Evolutionary conservation across 2,113 vertebrate species (phyloP), one percentile per base, ranked within the genome.

Genomic region (Coptodon rendalli): DNA sequence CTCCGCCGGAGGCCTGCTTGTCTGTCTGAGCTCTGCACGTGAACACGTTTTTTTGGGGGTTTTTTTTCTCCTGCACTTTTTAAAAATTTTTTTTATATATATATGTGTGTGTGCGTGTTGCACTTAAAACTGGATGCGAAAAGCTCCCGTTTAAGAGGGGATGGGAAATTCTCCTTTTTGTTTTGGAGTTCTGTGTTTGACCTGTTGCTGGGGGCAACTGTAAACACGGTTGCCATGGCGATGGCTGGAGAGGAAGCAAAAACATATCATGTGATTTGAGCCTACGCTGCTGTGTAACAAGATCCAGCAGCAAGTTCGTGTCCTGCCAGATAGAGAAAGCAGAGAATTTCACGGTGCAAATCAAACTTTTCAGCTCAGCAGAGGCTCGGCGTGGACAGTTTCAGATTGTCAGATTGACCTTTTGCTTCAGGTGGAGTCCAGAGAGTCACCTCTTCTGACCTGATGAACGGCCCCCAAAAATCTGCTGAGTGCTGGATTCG

Each of bases 121-220:
- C 7, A 24, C 36, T 17, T 16, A 68, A 54, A 90, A 87, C 80
- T 40, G 86, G 82, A 59, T 53, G 89, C 59, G 86, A 92, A 93
- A 88, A 40, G 19, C 84, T 85, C 90, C 95, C 93, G 92, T 96
- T 96, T 90, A 89, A 66, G 93, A 89, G 59, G 89, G 87, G 80
- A 92, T 79, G 94, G 95, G 95, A 92, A 95, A 93, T 96, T 96
- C 94, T 95, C 89, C 87, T 94, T 95, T 96, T 96, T 96, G 93
- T 96, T 96, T 96, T 96, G 95, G 96, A 96, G 95, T 91, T 89
- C 93, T 90, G 94, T 96, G 96, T 97, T 97, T 96, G 93, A 97
- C 91, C 92, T 93, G 96, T 97, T 97, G 96, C 96, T 73, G 71
- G 87, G 93, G 95, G 96, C 93, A 96, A 97, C 96, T 80, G 93